These are phyloP conservation scores for Formica exsecta DNA, from an alignment of 1,140 invertebrate genomes.

Conservation along the genomic window DNA sequence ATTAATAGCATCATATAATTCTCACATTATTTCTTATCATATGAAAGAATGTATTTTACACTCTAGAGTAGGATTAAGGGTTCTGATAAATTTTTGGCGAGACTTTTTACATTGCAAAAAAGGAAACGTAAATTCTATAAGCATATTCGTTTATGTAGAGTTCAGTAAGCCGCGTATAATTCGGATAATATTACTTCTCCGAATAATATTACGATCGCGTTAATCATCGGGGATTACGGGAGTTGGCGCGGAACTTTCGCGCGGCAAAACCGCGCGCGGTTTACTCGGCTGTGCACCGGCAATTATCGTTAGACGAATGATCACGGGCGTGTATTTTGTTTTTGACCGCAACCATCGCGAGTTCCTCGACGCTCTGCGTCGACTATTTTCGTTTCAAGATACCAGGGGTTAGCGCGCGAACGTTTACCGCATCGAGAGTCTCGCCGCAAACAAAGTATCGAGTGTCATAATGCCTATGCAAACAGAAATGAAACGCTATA, in stretches of 20 bases:
- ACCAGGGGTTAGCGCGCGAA: conserved; percentile 6
- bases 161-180: conserved; percentile 5
- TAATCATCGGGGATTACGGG: conserved; percentile 19
- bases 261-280: background rate
- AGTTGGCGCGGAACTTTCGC: conserved; percentile 14
- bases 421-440: conserved; percentile 69
- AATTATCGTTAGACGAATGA: conserved; percentile 36
- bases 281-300: background rate
- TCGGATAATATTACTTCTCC: background rate
- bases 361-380: background rate
- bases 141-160: background rate
- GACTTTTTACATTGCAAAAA: background rate
- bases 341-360: conserved; percentile 24
- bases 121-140: background rate
- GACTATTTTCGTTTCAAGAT: conserved; percentile 49
- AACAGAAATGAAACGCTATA: conserved; percentile 83
- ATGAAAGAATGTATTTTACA: too few species aligned
- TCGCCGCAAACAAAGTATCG: conserved; percentile 77
- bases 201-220: conserved; percentile 10
- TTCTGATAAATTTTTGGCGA: background rate
- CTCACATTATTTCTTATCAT: too few species aligned
- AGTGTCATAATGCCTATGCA: conserved; percentile 83
- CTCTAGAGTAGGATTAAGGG: too few species aligned
- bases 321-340: conserved; percentile 37
- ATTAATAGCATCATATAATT: too few species aligned